Base-by-base conservation (phyloP, 2,888 invertebrate species). In the Caradrina kadenii region DNA sequence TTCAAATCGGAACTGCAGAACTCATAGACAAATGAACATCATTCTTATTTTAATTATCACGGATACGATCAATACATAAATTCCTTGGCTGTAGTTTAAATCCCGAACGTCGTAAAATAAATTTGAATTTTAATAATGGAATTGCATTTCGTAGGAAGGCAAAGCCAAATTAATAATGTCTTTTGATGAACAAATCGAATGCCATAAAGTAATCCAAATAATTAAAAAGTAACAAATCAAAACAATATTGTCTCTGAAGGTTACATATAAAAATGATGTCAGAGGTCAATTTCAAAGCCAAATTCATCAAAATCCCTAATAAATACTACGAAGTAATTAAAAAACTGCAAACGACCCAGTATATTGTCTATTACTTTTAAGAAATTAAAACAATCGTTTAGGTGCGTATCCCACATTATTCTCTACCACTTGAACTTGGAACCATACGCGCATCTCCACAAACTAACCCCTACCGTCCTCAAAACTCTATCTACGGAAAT, bases 401-500 rank as follows among this genome's bases (percentile, higher is more conserved):
- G 86, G 85, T 83, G 67, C 70, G 72, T 82, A 81, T 77, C 82
- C 80, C 82, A 83, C 79, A 84, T 81, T 82, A 81, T 84, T 82
- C 68, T 74, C 68, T 76, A 58, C 62, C 59, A 66, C 63, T 89
- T 89, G 90, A 93, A 91, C 93, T 92, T 91, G 90, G 85, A 73
- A 82, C 84, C 80, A 15, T 86, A 86, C 82, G 86, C 87, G 85
- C 87, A 90, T 90, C 88, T 87, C 76, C 62, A 83, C 91, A 82
- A 88, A 63, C n/a, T 79, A 85, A 67, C 55, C 0, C 7, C 13
- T 50, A 31, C 49, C 39, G 5, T 8, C 0, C 0, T 17, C 17
- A 48, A 74, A 68, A 4, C 4, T 1, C 2, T 0, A 22, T 2
- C 19, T 19, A 61, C 54, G 15, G 26, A 4, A 82, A 69, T 67